A percentile compares a stretch with the other conserved stretches of the same genome.
These are phyloP conservation scores for Pseudolycoriella hygida DNA, from an alignment of 2,888 invertebrate genomes.

Conservation along the genomic window DNA sequence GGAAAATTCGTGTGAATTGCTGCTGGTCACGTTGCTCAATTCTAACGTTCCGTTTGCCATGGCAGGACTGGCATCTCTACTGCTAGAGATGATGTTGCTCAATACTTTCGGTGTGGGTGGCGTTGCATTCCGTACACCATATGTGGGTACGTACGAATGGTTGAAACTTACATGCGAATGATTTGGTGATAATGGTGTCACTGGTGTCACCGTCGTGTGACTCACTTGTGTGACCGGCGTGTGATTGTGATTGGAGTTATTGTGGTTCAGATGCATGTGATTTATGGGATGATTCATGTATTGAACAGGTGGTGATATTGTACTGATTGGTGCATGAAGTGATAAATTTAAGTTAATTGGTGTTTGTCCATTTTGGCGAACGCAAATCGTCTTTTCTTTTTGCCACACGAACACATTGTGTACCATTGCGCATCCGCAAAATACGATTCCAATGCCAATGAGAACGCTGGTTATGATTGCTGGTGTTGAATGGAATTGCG, in stretches of 20 bases:
- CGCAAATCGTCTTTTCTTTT: conserved; percentile 71
- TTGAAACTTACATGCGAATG: conserved; percentile 30
- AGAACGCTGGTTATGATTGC: conserved; percentile 81
- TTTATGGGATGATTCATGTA: conserved; percentile 10
- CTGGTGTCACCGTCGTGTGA: conserved; percentile 19
- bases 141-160: conserved; percentile 20
- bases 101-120: conserved; percentile 26
- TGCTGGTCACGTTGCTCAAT: conserved; percentile 42
- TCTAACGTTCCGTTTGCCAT: conserved; percentile 33
- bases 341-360: conserved; percentile 16
- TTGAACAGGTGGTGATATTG: conserved; percentile 16
- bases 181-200: conserved; percentile 28
- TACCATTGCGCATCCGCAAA: conserved; percentile 85
- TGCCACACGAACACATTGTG: conserved; percentile 93
- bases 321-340: conserved; percentile 24
- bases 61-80: conserved; percentile 39
- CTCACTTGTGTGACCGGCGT: conserved; percentile 14
- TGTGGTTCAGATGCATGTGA: conserved; percentile 9
- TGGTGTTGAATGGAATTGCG: conserved; percentile 81
- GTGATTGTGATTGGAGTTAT: conserved; percentile 11
- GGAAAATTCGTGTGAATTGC: conserved; percentile 46
- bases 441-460: conserved; percentile 79
- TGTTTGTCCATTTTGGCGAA: conserved; percentile 34
- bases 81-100: conserved; percentile 9
- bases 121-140: conserved; percentile 24